These are phyloP conservation scores for Sialia sialis DNA, from an alignment of 2,113 vertebrate species.

Conservation along the genomic window DNA sequence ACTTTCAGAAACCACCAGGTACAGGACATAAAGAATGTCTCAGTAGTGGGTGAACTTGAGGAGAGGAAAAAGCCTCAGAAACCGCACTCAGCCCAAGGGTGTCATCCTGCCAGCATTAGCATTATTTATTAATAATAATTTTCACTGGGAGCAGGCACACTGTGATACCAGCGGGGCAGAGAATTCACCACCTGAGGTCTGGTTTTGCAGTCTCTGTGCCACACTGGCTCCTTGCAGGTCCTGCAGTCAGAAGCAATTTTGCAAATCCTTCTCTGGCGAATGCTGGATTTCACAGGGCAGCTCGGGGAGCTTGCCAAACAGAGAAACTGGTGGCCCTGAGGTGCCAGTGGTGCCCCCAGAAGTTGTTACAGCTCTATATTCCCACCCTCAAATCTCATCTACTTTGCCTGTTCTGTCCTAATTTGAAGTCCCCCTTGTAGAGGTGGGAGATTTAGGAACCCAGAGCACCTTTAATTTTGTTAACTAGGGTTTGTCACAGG, in stretches of 20 bases:
- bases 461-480: not conserved
- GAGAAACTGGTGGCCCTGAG: not conserved
- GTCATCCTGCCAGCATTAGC: not conserved
- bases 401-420: not conserved
- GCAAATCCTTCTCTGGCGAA: not conserved
- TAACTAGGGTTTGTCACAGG: not conserved
- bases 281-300: not conserved
- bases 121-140: not conserved
- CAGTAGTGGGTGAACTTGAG: not conserved
- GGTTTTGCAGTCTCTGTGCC: not conserved
- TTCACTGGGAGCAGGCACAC: not conserved
- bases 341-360: not conserved
- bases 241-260: rapidly evolving
- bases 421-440: not conserved
- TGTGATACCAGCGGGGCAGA: rapidly evolving
- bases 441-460: not conserved
- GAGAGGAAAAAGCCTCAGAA: too few relatives aligned
- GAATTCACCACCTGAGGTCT: not conserved
- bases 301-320: not conserved
- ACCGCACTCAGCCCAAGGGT: not conserved
- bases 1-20: not conserved
- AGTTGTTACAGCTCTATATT: not conserved
- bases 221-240: not conserved
- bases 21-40: not conserved
- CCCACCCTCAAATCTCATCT: not conserved